Evolutionary conservation across 2,888 invertebrate species (phyloP).

Genomic region (Coleophora deauratella): DNA sequence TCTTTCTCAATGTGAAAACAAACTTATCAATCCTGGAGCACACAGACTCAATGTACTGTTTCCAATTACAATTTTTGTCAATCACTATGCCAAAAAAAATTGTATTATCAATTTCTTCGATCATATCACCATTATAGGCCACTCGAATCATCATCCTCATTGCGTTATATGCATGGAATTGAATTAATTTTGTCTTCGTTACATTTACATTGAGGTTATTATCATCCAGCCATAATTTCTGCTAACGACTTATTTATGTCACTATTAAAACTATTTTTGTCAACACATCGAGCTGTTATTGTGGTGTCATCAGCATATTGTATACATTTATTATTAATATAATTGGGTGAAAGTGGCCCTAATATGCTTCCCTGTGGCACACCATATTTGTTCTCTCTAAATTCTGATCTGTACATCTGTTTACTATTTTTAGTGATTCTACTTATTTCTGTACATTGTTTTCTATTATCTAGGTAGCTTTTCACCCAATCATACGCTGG

Average conservation of each 20-base stretch:
- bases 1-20: background rate
- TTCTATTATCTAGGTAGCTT: too few species aligned
- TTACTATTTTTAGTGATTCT: too few species aligned
- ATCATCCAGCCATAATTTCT: background rate
- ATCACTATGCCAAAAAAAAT: background rate
- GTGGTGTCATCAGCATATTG: background rate
- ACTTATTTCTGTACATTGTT: too few species aligned
- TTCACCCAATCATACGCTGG: too few species aligned
- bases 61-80: background rate
- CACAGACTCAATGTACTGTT: background rate
- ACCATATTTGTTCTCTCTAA: background rate
- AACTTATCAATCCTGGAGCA: background rate
- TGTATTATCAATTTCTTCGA: background rate
- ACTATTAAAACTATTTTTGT: background rate
- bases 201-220: background rate
- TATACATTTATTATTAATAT: background rate
- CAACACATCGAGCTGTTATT: background rate
- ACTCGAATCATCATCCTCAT: background rate
- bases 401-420: too few species aligned
- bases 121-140: background rate
- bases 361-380: conserved; percentile 1
- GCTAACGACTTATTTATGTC: background rate
- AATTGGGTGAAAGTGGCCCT: background rate
- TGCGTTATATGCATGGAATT: background rate
- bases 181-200: background rate